Percentiles rank a stretch among this genome's conserved stretches.
Conservation (phyloP, 2,797 vertebrate species). For the Arremon brunneinucha region DNA sequence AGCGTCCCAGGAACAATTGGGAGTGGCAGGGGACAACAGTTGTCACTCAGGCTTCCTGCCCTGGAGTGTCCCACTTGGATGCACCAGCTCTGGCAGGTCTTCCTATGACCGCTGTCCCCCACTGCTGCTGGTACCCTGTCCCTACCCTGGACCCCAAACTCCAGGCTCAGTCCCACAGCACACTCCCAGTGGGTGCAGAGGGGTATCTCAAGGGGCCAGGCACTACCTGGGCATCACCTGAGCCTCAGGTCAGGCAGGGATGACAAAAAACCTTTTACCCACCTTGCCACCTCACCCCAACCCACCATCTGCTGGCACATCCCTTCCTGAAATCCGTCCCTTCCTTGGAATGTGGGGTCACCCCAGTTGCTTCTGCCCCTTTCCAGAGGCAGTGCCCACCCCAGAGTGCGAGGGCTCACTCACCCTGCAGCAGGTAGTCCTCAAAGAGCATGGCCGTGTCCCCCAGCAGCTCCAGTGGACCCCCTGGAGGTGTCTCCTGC, state of each 20-base stretch:
- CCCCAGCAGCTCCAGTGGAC: background rate
- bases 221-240: rapidly evolving
- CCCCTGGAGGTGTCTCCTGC: rapidly evolving
- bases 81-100: background rate
- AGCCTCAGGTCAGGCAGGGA: background rate
- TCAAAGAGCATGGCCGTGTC: constrained; percentile 22
- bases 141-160: background rate
- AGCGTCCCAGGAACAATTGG: background rate
- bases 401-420: background rate
- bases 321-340: rapidly evolving
- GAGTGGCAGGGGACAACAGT: background rate
- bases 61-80: background rate
- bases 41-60: background rate
- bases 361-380: background rate
- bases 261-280: background rate
- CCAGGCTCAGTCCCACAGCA: rapidly evolving
- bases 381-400: rapidly evolving
- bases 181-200: too few species aligned
- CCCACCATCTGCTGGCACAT: background rate
- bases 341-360: rapidly evolving
- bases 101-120: rapidly evolving
- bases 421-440: constrained; percentile 14
- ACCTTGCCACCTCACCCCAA: background rate
- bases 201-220: background rate
- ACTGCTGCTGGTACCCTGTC: background rate